Conservation (phyloP, 2,113 vertebrate species). For the Anolis sagrei region DNA sequence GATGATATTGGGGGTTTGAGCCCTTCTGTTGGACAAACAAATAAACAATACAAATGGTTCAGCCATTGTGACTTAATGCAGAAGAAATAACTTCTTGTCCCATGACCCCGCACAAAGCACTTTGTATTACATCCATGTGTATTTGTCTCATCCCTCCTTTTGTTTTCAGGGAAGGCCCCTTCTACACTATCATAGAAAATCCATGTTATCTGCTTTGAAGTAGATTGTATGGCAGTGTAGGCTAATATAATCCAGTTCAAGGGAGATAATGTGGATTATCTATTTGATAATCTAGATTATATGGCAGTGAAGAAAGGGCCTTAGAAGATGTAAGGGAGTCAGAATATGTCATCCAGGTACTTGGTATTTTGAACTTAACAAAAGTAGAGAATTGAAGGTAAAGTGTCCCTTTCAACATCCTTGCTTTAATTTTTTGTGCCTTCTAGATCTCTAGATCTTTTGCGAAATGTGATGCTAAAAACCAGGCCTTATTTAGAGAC, state of each 20-base stretch:
- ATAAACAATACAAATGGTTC: no score
- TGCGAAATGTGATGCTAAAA: no score
- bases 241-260: no score
- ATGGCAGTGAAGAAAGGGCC: no score
- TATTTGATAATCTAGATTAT: no score
- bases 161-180: no score
- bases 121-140: neutral
- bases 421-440: neutral
- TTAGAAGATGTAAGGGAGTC: neutral
- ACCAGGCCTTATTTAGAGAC: neutral
- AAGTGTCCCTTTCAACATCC: neutral
- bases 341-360: neutral
- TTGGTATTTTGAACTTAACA: neutral
- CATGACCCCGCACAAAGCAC: neutral
- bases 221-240: no score
- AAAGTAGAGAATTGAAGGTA: neutral
- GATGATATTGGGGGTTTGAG: neutral
- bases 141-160: neutral
- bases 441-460: neutral
- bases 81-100: neutral
- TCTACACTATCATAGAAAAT: no score
- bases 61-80: neutral
- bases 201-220: no score
- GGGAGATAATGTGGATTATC: no score
- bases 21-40: neutral